phyloP scores from a whole-genome alignment of 1,140 invertebrate genomes.

The Coenobita brevimanus region DNA sequence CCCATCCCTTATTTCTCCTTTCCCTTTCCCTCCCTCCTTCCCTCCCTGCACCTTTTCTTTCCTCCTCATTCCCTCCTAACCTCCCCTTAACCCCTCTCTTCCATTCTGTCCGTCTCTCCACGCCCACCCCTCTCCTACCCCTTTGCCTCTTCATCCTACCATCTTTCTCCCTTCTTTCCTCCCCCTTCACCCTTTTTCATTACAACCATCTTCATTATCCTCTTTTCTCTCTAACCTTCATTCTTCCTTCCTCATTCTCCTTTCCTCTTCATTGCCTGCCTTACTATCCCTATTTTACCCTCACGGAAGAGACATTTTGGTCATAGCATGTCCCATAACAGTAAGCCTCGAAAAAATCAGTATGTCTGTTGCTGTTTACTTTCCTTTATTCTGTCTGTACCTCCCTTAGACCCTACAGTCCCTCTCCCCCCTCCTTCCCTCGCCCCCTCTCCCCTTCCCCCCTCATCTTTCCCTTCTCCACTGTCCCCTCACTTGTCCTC shows the following conservation, averaged over 20 bases:
- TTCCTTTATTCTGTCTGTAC: too few species aligned
- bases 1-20: not conserved
- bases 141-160: not conserved
- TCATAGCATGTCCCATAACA: too few species aligned
- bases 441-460: not conserved
- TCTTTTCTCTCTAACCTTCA: too few species aligned
- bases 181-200: not conserved
- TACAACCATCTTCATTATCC: too few species aligned
- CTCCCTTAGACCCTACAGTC: not conserved
- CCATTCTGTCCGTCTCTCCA: not conserved
- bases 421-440: not conserved
- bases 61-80: not conserved
- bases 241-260: not conserved
- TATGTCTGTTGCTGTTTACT: too few species aligned
- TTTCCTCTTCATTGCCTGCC: too few species aligned
- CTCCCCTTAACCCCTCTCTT: not conserved
- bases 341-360: too few species aligned
- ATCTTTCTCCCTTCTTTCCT: not conserved
- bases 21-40: not conserved
- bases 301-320: too few species aligned
- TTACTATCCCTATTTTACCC: not conserved
- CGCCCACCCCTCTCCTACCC: not conserved
- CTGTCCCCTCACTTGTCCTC: too few species aligned
- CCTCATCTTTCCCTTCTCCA: too few species aligned
- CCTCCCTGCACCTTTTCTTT: not conserved